These are phyloP conservation scores for Contarinia nasturtii DNA, from an alignment of 1,140 invertebrate species.

Conservation along the genomic window DNA sequence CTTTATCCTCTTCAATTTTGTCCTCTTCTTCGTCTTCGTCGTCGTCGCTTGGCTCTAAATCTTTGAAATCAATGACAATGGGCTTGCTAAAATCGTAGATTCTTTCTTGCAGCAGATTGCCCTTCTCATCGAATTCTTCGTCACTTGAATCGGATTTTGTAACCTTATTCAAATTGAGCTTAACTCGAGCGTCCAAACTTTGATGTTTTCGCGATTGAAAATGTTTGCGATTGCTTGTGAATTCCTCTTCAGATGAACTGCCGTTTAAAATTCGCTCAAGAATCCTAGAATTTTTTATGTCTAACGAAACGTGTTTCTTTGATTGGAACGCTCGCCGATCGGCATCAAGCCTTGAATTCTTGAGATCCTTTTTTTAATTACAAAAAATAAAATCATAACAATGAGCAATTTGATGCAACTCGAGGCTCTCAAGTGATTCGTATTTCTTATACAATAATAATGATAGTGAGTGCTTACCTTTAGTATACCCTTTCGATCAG, in stretches of 20 bases:
- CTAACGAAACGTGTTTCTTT: slow-evolving; percentile 22
- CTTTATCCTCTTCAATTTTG: slow-evolving; percentile 1
- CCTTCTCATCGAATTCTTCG: slow-evolving; percentile 20
- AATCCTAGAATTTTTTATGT: slow-evolving; percentile 18
- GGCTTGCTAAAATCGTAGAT: slow-evolving; percentile 23
- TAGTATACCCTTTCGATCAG: slow-evolving; percentile 23
- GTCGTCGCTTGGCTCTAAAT: slow-evolving; percentile 22
- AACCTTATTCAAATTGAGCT: slow-evolving; percentile 21
- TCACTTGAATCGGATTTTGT: slow-evolving; percentile 16
- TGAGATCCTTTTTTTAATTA: slow-evolving; percentile 12
- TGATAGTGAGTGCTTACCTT: no score
- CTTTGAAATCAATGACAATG: slow-evolving; percentile 22
- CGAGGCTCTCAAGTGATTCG: no score
- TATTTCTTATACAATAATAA: no score
- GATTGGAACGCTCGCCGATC: slow-evolving; percentile 21
- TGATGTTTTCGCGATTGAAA: slow-evolving; percentile 23
- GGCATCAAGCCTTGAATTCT: slow-evolving; percentile 15
- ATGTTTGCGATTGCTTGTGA: slow-evolving; percentile 18
- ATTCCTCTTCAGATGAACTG: slow-evolving; percentile 22
- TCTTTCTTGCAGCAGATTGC: slow-evolving; percentile 17
- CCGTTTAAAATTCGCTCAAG: slow-evolving; percentile 19
- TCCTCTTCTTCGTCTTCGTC: slow-evolving; percentile 13
- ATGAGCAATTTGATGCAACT: background rate
- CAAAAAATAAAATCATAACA: background rate
- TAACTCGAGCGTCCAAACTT: slow-evolving; percentile 21